These are phyloP conservation scores for Hymenopus coronatus DNA, from an alignment of 2,888 invertebrate genomes.

Conservation along the genomic window DNA sequence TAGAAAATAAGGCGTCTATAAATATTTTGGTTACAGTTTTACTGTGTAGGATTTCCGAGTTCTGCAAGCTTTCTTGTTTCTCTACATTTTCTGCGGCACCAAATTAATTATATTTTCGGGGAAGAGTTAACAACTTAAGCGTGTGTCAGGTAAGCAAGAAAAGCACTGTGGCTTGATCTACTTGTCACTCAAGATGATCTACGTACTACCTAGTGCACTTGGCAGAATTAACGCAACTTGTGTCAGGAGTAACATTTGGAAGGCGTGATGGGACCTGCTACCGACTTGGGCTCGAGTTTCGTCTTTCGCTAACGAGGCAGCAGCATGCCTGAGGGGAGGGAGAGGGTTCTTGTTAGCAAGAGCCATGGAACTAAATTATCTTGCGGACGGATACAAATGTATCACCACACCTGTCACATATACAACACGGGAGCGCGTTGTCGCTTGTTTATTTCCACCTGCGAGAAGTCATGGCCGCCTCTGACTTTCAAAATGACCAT, in stretches of 20 bases:
- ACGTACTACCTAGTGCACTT: background rate
- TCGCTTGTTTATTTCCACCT: background rate
- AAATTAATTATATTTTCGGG: too few relatives aligned
- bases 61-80: too few relatives aligned
- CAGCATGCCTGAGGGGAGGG: too few relatives aligned
- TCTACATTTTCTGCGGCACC: too few relatives aligned
- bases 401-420: constrained; percentile 16
- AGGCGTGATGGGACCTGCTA: background rate
- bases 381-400: constrained; percentile 19
- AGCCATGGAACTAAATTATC: constrained; percentile 16
- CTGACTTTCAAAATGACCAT: background rate
- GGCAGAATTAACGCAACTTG: background rate
- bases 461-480: background rate
- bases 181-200: background rate
- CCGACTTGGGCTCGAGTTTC: background rate
- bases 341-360: constrained; percentile 12
- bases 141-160: too few relatives aligned
- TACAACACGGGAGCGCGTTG: background rate
- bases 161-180: background rate
- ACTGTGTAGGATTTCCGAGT: too few relatives aligned
- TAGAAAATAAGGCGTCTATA: too few relatives aligned
- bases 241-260: background rate
- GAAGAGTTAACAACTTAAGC: too few relatives aligned
- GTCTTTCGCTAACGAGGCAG: background rate
- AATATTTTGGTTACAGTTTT: too few relatives aligned